Evolutionary conservation across 2,113 vertebrate genomes (phyloP).

Genomic region (Anoplopoma fimbria): DNA sequence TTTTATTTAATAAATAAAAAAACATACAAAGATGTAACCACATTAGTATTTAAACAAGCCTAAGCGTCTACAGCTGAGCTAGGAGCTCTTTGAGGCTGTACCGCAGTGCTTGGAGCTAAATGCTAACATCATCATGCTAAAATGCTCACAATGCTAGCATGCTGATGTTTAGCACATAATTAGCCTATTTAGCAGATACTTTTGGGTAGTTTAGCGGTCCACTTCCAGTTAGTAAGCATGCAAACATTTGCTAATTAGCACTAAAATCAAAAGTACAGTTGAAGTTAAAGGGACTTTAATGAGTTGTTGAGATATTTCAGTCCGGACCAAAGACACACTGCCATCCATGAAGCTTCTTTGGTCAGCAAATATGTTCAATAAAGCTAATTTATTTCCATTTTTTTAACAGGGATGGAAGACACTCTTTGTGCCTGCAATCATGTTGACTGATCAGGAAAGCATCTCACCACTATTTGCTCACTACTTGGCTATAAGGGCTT

Average conservation of each 20-base stretch:
- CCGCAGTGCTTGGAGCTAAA: not conserved
- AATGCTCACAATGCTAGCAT: not conserved
- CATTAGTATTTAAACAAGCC: too few relatives aligned
- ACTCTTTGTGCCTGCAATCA: slow-evolving; percentile 19
- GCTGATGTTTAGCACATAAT: not conserved
- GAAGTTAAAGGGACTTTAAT: not conserved
- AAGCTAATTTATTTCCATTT: too few relatives aligned
- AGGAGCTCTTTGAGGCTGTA: not conserved
- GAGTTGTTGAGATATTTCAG: too few relatives aligned
- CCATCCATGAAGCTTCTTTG: not conserved
- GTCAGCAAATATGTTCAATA: too few relatives aligned
- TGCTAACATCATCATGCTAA: not conserved
- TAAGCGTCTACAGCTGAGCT: too few relatives aligned
- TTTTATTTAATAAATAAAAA: not conserved
- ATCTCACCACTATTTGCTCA: slow-evolving; percentile 41
- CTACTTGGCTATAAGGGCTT: slow-evolving; percentile 34
- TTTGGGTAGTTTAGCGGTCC: not conserved
- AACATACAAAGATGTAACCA: too few relatives aligned
- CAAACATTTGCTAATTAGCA: not conserved
- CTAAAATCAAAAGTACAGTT: not conserved
- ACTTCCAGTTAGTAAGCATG: not conserved
- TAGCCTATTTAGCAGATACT: not conserved
- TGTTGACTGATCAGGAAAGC: slow-evolving; percentile 46
- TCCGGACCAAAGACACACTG: too few relatives aligned
- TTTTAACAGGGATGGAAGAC: too few relatives aligned